Base-by-base conservation (phyloP, 2,797 vertebrate genomes). In the Coranthus polyacanthus region DNA sequence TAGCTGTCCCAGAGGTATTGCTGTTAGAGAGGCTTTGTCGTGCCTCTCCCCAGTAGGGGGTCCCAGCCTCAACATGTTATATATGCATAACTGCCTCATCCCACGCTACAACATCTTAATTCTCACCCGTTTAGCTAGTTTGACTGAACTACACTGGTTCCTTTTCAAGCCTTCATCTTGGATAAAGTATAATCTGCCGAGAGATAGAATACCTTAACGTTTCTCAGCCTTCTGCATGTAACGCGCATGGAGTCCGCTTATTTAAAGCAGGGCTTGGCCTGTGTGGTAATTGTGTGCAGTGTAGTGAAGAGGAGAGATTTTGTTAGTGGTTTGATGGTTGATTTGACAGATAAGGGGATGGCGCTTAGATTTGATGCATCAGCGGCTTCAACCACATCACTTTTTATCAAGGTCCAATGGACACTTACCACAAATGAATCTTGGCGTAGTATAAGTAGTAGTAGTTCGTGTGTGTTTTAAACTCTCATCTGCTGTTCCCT, bases 1-100 rank as follows among this genome's bases (percentile, higher is more conserved):
- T 97, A 98, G 96, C 79, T 93, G 95, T 97, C 95, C 96, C 95
- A 93, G 95, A 98, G 95, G 95, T 95, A 95, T 95, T 94, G 92
- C 90, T 93, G 90, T 94, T 95, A 94, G 95, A 95, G 95, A 95
- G 92, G 94, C 95, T 95, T 95, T 95, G 95, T 95, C 91, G 90
- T 90, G 94, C 91, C 93, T 96, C 89, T 79, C 90, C 96, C 68
- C 96, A 95, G 95, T 94, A 89, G 95, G 96, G 93, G 92, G 91
- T 94, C 94, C 91, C 92, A 94, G 93, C 94, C 93, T 93, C 95
- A 94, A 92, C 94, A 94, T 92, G 91, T 94, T 95, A 92, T 92
- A 87, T 89, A 88, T 94, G 95, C 95, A 95, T 94, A 93, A 89
- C 84, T 86, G 93, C 92, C 94, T 92, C 90, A 89, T 92, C 91